Evolutionary conservation across 1,140 invertebrate species (phyloP), one percentile per base, ranked within the genome.

Genomic region (Drosophila parvula): DNA sequence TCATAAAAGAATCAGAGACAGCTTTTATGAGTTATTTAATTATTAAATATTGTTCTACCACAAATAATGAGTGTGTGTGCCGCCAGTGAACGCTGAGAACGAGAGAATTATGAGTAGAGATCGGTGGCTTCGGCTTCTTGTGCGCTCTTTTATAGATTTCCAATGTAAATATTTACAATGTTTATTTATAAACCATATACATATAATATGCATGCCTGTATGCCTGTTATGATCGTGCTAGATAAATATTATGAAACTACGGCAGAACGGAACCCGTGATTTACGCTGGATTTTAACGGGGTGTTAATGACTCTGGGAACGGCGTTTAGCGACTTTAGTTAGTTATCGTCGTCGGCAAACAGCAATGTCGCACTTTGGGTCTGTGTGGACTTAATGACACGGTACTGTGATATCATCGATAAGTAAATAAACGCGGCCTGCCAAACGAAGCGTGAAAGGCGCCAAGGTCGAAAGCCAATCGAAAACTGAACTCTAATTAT

Each of bases 101-200:
- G 11, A 53, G 55, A 57, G 56, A 77, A 79, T 79, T 77, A 77
- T 81, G 44, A 57, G 41, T 36, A 67, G 60, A 50, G 45, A 63
- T 70, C 64, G 53, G 53, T 10, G 34, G 38, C 38, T 40, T 40
- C 5, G 51, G 57, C 56, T 28, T 40, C n/a, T 30, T 57, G n/a
- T n/a, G n/a, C n/a, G 58, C 58, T 68, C 61, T 44, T 55, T 60
- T 71, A 81, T 81, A 67, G 63, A 62, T 65, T 73, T 79, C 64
- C 64, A 88, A 80, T 89, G 84, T 89, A 88, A 88, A 88, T 88
- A 89, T 89, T 88, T 88, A 88, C 73, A 88, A 38, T 34, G 58
- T 89, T 83, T 89, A 89, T 89, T 89, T 88, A 71, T 88, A 79
- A 74, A 88, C 84, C 77, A 67, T 85, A 78, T 63, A 53, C 27